Base-by-base conservation (phyloP, 2,888 invertebrate genomes). In the Drosophila anomalata region DNA sequence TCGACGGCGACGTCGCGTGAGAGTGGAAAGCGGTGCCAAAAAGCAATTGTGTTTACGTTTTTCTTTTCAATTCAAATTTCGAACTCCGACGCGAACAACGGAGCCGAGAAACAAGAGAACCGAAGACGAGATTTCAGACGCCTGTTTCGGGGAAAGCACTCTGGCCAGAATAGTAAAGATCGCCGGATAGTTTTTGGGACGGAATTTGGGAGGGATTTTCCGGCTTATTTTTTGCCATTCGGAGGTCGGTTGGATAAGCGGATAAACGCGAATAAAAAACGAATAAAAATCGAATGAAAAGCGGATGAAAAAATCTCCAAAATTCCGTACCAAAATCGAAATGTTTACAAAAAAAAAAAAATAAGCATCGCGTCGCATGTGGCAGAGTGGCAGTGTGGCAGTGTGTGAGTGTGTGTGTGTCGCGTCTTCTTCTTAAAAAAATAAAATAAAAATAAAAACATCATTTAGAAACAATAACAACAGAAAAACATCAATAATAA, bases 311-410 rank as follows among this genome's bases (percentile, higher is more conserved):
- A 29, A 29, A 9, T 24, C 29, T 29, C 29, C 29, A 29, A 29
- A 29, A 29, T 29, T 44, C 22, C 20, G 9, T 11, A 17, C 9
- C 17, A 20, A 42, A 42, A 42, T 42, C 42, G 42, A 42, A 42
- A 42, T 42, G 42, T 42, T 42, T 42, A 42, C 42, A 11, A 42
- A 24, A 24, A 42, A 42, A 17, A 17, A 17, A 24, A 24, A 42
- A 42, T 41, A n/a, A 41, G 79, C 79, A 70, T 61, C 62, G 55
- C 47, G 53, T 50, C 56, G 56, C 20, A 20, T 33, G 20, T 50
- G 33, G 46, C 29, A 24, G 33, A 26, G 60, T 59, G 60, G 48
- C 36, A 26, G 36, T 17, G 60, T 59, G 60, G 48, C 36, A 26
- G 36, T 17, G 48, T 17, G 56, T 41, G 51, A 8, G 52, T 48